Evolutionary conservation across 2,113 vertebrate species (phyloP).

Genomic region (Ardeotis arabs): DNA sequence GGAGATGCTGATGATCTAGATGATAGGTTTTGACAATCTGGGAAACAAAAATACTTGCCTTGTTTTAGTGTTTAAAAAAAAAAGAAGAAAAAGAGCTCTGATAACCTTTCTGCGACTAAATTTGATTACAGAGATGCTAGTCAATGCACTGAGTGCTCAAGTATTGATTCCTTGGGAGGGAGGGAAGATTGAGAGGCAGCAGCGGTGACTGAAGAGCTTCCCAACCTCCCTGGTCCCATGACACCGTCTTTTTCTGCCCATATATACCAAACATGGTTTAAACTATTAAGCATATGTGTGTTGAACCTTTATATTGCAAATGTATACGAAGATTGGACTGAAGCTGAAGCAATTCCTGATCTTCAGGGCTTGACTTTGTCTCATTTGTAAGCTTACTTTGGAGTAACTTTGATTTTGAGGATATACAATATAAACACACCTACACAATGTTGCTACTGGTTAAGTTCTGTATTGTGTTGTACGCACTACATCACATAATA

Average conservation of each 20-base stretch:
- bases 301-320: background rate
- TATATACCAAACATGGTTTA: rapidly evolving
- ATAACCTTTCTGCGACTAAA: background rate
- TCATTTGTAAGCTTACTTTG: background rate
- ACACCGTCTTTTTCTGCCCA: background rate
- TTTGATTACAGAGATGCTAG: background rate
- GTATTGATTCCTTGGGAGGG: background rate
- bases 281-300: background rate
- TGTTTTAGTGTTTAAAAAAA: background rate
- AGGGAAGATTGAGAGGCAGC: background rate
- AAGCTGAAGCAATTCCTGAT: background rate
- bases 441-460: background rate
- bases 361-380: background rate
- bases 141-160: background rate
- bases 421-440: too few species aligned
- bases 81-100: background rate
- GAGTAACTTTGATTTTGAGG: background rate
- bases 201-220: rapidly evolving
- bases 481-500: background rate
- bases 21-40: background rate
- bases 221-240: background rate
- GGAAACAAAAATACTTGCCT: background rate
- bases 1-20: background rate
- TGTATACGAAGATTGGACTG: background rate
- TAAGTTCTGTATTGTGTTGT: background rate